Evolutionary conservation across 2,797 vertebrate species (phyloP), one percentile per base, ranked within the genome.

Genomic region (Hemitrygon akajei): DNA sequence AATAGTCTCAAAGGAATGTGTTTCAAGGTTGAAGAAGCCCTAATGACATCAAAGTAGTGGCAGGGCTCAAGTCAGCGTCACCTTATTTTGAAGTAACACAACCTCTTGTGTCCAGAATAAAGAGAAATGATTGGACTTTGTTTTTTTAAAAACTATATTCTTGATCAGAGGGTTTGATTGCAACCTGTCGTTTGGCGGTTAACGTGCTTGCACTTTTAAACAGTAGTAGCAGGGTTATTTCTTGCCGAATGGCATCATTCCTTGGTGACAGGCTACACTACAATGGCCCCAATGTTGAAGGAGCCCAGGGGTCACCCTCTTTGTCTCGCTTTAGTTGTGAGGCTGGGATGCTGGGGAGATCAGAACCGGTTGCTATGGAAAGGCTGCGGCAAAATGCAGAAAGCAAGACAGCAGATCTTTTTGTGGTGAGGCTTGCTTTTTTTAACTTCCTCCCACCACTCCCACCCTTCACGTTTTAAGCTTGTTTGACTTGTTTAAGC

Each of bases 281-380:
- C 91, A 93, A 93, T 93, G 91, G 91, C 27, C 47, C 71, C 73
- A 75, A 75, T 93, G 91, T 73, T 76, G 40, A 75, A 47, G 91
- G 69, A 30, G 25, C 69, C 91, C 71, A 30, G 1, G 71, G 91
- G 96, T 96, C 95, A 96, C 95, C 96, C 40, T 94, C 69, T 87
- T 94, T 94, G 81, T 94, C 11, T 20, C 1, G 1, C 7, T 94
- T 96, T 97, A 97, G 96, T 97, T 95, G 95, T 94, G 94, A 95
- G 96, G 96, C 96, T 97, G 95, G 96, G 97, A 97, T 97, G 96
- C 96, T 97, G 96, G 80, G 94, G 95, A 94, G 94, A 82, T 95
- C 94, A 80, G 93, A 95, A 95, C 94, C 94, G 94, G 97, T 98
- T 97, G 96, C 97, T 96, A 97, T 97, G 97, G 97, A 95, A 95